Conservation (phyloP, 2,797 vertebrate genomes). For the Philypnodon macrostomus region DNA sequence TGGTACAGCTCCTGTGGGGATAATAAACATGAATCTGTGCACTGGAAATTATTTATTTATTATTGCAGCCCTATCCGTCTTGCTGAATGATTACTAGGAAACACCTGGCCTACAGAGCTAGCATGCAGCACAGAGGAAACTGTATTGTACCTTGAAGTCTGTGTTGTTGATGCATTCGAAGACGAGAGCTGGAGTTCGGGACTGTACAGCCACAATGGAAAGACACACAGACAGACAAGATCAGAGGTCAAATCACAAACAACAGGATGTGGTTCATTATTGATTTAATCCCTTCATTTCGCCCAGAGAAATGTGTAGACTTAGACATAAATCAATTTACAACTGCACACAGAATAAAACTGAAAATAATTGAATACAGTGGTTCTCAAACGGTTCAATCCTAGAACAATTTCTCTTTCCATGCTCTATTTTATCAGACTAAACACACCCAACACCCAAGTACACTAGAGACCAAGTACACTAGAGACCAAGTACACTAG, state of each 20-base stretch:
- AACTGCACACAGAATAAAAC: neutral
- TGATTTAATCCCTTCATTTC: constrained; percentile 8
- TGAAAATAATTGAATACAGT: too few species aligned
- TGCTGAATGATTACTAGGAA: neutral
- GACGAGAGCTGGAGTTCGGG: constrained; percentile 95
- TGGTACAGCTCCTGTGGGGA: constrained; percentile 92
- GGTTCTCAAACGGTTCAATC: too few species aligned
- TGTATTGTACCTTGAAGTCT: constrained; percentile 92
- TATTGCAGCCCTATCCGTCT: neutral
- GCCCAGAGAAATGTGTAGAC: neutral
- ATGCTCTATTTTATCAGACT: too few species aligned
- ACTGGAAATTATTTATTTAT: neutral
- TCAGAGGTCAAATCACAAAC: constrained; percentile 1
- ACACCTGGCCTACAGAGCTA: constrained; percentile 2
- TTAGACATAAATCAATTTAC: neutral
- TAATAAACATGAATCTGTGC: neutral
- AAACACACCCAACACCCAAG: too few species aligned
- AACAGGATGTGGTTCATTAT: constrained; percentile 2
- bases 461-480: too few species aligned
- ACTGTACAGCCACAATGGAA: constrained; percentile 77
- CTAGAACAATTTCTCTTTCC: too few species aligned
- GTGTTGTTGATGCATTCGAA: constrained; percentile 99
- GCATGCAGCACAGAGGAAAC: constrained; percentile 2
- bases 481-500: too few species aligned
- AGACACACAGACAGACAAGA: constrained; percentile 34